Conservation (phyloP, 2,797 vertebrate species). For the Aulostomus chinensis region DNA sequence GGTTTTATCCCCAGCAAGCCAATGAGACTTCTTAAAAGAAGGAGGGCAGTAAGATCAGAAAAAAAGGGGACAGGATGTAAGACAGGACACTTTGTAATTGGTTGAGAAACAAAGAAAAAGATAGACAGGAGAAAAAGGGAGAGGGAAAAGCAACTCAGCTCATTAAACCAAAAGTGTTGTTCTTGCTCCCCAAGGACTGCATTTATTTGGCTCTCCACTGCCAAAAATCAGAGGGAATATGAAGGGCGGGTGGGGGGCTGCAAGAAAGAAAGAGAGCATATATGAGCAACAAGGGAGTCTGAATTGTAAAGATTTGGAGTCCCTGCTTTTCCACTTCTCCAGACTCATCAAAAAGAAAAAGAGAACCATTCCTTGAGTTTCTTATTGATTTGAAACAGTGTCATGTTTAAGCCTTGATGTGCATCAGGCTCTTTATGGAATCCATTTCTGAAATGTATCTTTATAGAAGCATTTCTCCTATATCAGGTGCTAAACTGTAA, state of each 20-base stretch:
- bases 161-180: conserved; percentile 71
- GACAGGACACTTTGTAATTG: conserved; percentile 83
- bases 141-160: conserved; percentile 71
- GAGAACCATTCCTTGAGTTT: conserved; percentile 1
- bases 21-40: conserved; percentile 81
- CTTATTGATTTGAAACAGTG: conserved; percentile 25
- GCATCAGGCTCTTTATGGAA: no score
- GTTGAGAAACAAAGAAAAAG: conserved; percentile 41
- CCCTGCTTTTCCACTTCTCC: conserved; percentile 19
- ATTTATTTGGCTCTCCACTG: conserved; percentile 77
- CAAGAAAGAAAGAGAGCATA: conserved; percentile 9
- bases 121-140: conserved; percentile 56
- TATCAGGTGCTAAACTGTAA: no score
- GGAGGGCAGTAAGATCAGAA: conserved; percentile 59
- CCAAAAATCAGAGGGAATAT: conserved; percentile 61
- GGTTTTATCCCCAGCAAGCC: conserved; percentile 92
- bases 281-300: conserved; percentile 11
- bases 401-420: no score
- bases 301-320: conserved; percentile 25
- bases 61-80: conserved; percentile 65
- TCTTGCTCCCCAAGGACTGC: conserved; percentile 55
- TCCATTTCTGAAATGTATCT: no score
- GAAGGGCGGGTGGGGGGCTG: conserved; percentile 13
- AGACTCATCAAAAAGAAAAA: conserved; percentile 40
- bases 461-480: no score